A percentile compares a stretch with the other conserved stretches of the same genome.
Evolutionary conservation across 2,888 invertebrate genomes (phyloP).

Genomic region (Exocentrus adspersus): DNA sequence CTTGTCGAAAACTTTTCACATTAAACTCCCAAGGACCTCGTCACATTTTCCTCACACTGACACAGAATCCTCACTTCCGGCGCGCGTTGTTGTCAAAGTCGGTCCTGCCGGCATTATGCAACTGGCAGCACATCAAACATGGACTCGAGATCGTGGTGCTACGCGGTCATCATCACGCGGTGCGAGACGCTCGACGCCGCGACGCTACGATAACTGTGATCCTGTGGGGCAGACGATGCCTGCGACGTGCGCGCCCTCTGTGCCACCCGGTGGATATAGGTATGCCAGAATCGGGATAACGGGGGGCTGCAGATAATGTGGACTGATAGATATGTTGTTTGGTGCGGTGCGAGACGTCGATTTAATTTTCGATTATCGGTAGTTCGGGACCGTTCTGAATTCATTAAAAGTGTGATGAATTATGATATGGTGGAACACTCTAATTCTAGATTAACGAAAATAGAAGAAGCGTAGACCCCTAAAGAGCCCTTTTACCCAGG

Average conservation of each 20-base stretch:
- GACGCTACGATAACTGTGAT: constrained; percentile 49
- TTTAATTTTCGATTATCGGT: constrained; percentile 11
- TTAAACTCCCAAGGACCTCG: constrained; percentile 19
- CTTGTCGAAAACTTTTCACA: background rate
- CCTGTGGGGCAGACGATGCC: constrained; percentile 40
- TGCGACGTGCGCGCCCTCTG: constrained; percentile 48
- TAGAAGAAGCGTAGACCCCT: no score
- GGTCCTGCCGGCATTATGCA: constrained; percentile 1
- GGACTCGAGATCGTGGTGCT: constrained; percentile 24
- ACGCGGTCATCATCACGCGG: constrained; percentile 20
- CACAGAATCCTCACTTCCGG: background rate
- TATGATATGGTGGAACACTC: no score
- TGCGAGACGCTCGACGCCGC: constrained; percentile 47
- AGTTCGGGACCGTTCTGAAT: no score
- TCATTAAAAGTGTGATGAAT: no score
- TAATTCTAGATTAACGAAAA: no score
- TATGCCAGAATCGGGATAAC: constrained; percentile 38
- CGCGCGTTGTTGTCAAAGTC: background rate
- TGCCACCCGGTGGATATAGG: constrained; percentile 33
- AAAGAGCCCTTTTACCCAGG: no score
- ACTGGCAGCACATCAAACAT: constrained; percentile 2
- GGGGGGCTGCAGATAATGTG: constrained; percentile 33
- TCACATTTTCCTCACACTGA: constrained; percentile 39
- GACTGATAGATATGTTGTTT: constrained; percentile 32
- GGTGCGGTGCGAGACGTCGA: constrained; percentile 18